These are phyloP conservation scores for Hyphantria cunea DNA, from an alignment of 1,140 invertebrate genomes.

Conservation along the genomic window DNA sequence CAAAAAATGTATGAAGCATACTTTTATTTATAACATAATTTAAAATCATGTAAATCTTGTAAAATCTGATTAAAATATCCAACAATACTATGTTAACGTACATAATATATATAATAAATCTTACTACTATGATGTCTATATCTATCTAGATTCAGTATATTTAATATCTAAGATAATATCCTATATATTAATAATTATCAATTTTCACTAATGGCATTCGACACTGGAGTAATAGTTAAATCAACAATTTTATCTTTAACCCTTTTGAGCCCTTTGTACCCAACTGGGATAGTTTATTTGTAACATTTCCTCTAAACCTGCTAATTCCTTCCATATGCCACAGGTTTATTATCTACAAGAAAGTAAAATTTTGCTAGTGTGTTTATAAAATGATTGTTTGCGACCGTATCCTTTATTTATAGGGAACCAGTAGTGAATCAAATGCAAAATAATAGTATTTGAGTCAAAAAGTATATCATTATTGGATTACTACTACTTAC, in stretches of 20 bases:
- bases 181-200: constrained; percentile 34
- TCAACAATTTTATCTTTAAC: constrained; percentile 27
- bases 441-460: too few relatives aligned
- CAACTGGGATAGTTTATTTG: too few relatives aligned
- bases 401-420: too few relatives aligned
- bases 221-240: constrained; percentile 35
- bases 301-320: too few relatives aligned
- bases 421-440: too few relatives aligned
- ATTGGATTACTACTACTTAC: too few relatives aligned
- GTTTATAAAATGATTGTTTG: too few relatives aligned
- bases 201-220: constrained; percentile 68
- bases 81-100: constrained; percentile 59
- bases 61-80: constrained; percentile 74
- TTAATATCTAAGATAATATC: constrained; percentile 32
- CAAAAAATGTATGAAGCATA: constrained; percentile 53
- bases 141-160: constrained; percentile 29
- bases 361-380: too few relatives aligned
- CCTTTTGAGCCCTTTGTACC: too few relatives aligned
- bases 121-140: constrained; percentile 51
- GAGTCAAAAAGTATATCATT: too few relatives aligned
- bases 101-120: constrained; percentile 35
- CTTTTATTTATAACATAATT: constrained; percentile 76
- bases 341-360: too few relatives aligned
- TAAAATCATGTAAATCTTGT: constrained; percentile 75
- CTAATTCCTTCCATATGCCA: too few relatives aligned